These are phyloP conservation scores for Cyclura pinguis DNA, from an alignment of 2,797 vertebrate genomes.

Conservation along the genomic window DNA sequence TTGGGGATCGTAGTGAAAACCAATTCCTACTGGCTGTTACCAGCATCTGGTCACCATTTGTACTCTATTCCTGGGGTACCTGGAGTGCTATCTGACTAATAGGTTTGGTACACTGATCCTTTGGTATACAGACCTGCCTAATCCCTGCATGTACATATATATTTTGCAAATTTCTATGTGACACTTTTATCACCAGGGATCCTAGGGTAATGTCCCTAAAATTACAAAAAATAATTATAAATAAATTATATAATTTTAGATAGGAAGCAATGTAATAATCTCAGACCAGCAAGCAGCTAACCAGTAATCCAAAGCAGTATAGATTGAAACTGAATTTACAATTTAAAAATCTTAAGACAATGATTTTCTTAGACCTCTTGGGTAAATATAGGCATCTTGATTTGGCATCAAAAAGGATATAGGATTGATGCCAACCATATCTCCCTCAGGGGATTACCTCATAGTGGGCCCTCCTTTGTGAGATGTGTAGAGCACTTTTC, in stretches of 20 bases:
- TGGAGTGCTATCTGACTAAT: constrained; percentile 6
- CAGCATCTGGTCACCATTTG: background rate
- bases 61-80: background rate
- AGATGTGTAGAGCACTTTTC: background rate
- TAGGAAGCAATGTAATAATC: background rate
- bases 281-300: background rate
- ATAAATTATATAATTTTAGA: background rate
- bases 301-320: background rate
- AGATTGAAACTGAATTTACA: constrained; percentile 4
- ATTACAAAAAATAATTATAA: background rate
- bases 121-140: background rate
- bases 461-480: background rate
- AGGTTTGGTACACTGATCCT: background rate
- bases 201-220: background rate
- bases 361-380: background rate
- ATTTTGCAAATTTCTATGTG: background rate
- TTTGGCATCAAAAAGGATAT: background rate
- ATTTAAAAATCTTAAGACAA: background rate
- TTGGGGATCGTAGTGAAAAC: background rate
- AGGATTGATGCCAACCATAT: background rate
- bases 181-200: background rate
- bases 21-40: background rate
- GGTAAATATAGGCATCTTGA: background rate
- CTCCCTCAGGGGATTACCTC: background rate
- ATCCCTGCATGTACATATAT: background rate